Evolutionary conservation across 2,113 vertebrate species (phyloP), one percentile per base, ranked within the genome.

Genomic region (Macquaria australasica): DNA sequence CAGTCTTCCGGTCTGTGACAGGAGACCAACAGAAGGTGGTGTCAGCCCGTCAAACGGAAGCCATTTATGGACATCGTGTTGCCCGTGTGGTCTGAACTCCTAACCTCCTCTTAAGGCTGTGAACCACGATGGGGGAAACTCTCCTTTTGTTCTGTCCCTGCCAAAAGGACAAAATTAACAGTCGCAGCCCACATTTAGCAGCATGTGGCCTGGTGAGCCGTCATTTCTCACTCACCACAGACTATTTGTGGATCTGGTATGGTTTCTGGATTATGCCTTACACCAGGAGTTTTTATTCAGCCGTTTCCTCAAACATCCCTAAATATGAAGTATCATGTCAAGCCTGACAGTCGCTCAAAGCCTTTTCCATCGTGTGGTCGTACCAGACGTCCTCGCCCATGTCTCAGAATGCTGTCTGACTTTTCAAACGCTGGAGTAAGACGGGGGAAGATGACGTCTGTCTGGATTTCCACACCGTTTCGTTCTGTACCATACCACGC

Each of bases 1-100:
- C 89, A 91, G 28, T 85, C 94, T n/a, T 94, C 94, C 31, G 62
- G 90, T n/a, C 93, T 96, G 85, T 96, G 91, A 96, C 86, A 25
- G 78, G 4, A 79, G 11, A 72, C 64, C 71, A 18, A 2, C 48
- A 23, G 41, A 66, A 51, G 41, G 41, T 48, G 45, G 2, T 56
- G 51, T 67, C 31, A 21, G 18, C 43, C 41, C 18, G 51, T 58
- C 56, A n/a, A 31, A 16, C 23, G 43, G 41, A 34, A 51, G 51
- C 39, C 31, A 12, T 82, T 55, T 23, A 41, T 37, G 79, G 60
- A 81, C 58, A 3, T 68, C 5, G 5, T 20, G 43, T 59, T 69
- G 73, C 72, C 64, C 2, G 23, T 70, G 43, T 18, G 81, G 69
- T 77, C 79, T 78, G 87, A 85, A 53, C 76, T 76, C 73, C 12